These are phyloP conservation scores for Meandrina meandrites DNA, from an alignment of 92 coral and sea anemone species.

Conservation along the genomic window DNA sequence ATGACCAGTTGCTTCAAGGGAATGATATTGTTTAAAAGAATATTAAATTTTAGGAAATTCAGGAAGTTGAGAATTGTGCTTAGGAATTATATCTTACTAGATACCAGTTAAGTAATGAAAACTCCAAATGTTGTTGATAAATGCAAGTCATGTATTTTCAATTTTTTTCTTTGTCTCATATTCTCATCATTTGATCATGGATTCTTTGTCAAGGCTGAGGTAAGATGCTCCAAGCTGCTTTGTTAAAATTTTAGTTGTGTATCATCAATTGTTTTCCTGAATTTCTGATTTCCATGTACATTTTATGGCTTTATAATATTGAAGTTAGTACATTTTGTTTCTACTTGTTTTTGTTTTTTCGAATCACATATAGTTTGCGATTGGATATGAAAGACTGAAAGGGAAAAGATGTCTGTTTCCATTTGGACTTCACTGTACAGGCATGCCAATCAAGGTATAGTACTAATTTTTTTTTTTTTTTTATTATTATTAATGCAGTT, in stretches of 20 bases:
- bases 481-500: too few relatives aligned
- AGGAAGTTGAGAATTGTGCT: not conserved
- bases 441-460: conserved; percentile 98
- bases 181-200: not conserved
- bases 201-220: conserved; percentile 31
- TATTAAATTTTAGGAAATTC: not conserved
- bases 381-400: conserved; percentile 85
- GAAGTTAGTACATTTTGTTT: too few relatives aligned
- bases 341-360: not conserved
- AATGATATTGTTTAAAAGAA: too few relatives aligned
- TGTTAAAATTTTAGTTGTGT: not conserved
- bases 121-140: too few relatives aligned
- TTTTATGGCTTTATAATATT: not conserved
- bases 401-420: conserved; percentile 90
- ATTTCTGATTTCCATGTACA: not conserved
- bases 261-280: not conserved
- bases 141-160: too few relatives aligned
- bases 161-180: not conserved
- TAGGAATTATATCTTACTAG: too few relatives aligned
- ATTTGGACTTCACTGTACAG: conserved; percentile 97
- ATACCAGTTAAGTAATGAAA: too few relatives aligned
- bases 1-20: not conserved
- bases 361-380: conserved; percentile 75
- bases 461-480: too few relatives aligned
- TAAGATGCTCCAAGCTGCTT: not conserved